phyloP scores from a whole-genome alignment of 2,888 invertebrate species.

The Gibbula magus region DNA sequence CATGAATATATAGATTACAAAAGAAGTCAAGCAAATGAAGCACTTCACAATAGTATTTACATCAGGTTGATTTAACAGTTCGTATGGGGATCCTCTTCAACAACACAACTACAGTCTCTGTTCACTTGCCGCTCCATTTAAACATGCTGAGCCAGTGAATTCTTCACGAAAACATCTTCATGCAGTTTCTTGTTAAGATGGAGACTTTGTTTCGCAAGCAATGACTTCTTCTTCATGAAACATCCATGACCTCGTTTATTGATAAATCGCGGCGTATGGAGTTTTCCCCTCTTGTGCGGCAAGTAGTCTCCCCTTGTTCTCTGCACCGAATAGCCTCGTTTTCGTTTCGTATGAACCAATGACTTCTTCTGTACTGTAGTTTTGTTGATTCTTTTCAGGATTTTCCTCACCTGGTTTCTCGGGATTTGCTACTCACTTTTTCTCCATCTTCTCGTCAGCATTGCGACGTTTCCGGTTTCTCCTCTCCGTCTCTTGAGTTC shows the following conservation, averaged over 20 bases:
- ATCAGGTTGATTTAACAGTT: too few relatives aligned
- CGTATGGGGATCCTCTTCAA: too few relatives aligned
- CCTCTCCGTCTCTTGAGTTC: background rate
- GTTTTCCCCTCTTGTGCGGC: background rate
- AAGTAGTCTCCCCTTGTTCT: conserved; percentile 6
- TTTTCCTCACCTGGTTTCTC: background rate
- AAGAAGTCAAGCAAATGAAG: too few relatives aligned
- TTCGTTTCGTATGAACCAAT: background rate
- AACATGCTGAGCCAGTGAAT: background rate
- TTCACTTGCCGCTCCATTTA: too few relatives aligned
- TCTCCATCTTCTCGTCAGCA: too few relatives aligned
- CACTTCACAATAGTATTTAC: too few relatives aligned
- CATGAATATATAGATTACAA: too few relatives aligned
- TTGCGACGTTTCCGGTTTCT: background rate
- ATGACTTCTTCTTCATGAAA: conserved; percentile 1
- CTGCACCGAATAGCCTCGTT: conserved; percentile 18
- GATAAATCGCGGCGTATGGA: background rate
- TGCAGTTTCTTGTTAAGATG: background rate
- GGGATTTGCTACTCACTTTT: too few relatives aligned
- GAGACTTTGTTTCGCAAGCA: background rate
- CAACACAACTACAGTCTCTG: too few relatives aligned
- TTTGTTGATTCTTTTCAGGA: background rate
- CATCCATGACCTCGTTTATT: background rate
- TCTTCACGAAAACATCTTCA: background rate
- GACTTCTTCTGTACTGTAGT: background rate